Evolutionary conservation across 2,113 vertebrate species (phyloP), one percentile per base, ranked within the genome.

Genomic region (Larimichthys polyactis): DNA sequence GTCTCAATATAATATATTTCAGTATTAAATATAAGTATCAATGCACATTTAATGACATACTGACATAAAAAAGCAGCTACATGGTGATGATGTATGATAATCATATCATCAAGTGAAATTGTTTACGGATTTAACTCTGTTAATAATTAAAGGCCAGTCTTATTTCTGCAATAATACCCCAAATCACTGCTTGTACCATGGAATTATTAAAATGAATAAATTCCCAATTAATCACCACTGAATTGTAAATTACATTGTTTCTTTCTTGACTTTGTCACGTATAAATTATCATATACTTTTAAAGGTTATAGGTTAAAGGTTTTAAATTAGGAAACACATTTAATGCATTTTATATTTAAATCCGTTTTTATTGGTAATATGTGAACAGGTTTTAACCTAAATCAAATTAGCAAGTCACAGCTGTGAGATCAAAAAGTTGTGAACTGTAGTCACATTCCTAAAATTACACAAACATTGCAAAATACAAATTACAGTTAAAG

Each of bases 151-250:
- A 40, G 36, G 36, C 1, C 32, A 3, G 11, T 48, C 16, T 29
- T 66, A 11, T 11, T 16, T 32, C 29, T 1, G 1, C 4, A 32
- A 60, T 20, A 27, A 51, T 27, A 68, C 60, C 12, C 4, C 40
- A 51, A 2, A 0, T 54, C 0, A 51, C 14, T 62, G 20, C 1
- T 51, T 74, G 29, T 44, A 29, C 12, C 8, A 44, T 24, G 5
- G 6, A 36, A 62, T 68, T 0, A 81, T 15, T 32, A 0, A 51
- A 72, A 74, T 54, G 1, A 81, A 81, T 54, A 59, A n/a, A 80
- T 24, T 10, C 14, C 5, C 1, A 71, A 11, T 40, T 16, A 49
- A 52, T 44, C 22, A 54, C 4, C 2, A 12, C 0, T 78, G n/a
- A 43, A 62, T 29, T 29, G 15, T 36, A 32, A 12, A 48, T 24